Evolutionary conservation across 2,888 invertebrate species (phyloP).

Genomic region (Macrosoma leucophasiata): DNA sequence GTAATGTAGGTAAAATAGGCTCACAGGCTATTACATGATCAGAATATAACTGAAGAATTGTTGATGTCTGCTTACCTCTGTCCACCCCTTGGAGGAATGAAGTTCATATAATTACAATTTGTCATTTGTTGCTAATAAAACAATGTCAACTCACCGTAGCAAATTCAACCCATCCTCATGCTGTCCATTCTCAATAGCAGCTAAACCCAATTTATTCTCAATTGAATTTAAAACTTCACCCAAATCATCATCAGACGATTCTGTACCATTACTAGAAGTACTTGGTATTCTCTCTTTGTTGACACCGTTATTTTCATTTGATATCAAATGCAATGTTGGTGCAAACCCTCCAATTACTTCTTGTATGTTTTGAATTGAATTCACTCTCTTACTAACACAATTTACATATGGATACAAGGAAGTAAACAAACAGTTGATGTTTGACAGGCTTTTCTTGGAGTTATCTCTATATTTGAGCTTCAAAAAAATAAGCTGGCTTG

Average conservation of each 20-base stretch:
- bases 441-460: slow-evolving; percentile 30
- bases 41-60: background rate
- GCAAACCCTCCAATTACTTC: slow-evolving; percentile 38
- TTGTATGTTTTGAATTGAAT: slow-evolving; percentile 39
- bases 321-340: slow-evolving; percentile 53
- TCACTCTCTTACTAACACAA: slow-evolving; percentile 36
- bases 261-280: slow-evolving; percentile 30
- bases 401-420: slow-evolving; percentile 40
- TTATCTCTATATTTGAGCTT: slow-evolving; percentile 42
- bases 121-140: slow-evolving; percentile 11
- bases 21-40: background rate
- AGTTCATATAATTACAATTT: background rate
- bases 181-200: slow-evolving; percentile 75
- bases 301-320: slow-evolving; percentile 48
- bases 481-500: slow-evolving; percentile 73
- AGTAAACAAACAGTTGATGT: slow-evolving; percentile 36
- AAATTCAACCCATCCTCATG: slow-evolving; percentile 72
- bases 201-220: slow-evolving; percentile 76
- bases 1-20: background rate
- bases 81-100: background rate
- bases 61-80: background rate
- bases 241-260: slow-evolving; percentile 54
- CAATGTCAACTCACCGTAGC: slow-evolving; percentile 47
- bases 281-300: slow-evolving; percentile 25
- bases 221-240: slow-evolving; percentile 74